phyloP scores from a whole-genome alignment of 2,888 invertebrate genomes.

The Microchrysa polita region DNA sequence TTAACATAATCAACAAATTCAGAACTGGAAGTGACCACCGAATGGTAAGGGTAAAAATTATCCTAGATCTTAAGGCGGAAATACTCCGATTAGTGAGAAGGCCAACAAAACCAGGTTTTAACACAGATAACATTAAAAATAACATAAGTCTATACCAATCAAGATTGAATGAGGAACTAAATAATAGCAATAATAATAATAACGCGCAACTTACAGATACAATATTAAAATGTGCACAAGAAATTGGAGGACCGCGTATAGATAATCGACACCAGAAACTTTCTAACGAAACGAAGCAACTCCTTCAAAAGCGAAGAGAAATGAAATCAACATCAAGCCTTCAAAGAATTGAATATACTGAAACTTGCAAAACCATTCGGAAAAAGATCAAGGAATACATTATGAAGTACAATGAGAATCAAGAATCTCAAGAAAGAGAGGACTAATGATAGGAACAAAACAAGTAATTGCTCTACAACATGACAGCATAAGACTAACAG shows the following conservation, averaged over 20 bases:
- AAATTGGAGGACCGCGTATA: not conserved
- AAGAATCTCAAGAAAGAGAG: not conserved
- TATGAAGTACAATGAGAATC: not conserved
- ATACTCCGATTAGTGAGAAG: not conserved
- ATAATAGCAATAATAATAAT: not conserved
- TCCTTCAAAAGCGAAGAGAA: not conserved
- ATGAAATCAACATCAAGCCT: not conserved
- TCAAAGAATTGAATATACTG: not conserved
- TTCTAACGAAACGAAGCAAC: not conserved
- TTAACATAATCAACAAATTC: not conserved
- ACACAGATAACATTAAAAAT: not conserved
- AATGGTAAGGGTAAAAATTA: not conserved
- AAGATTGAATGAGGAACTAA: no score
- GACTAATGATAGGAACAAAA: not conserved
- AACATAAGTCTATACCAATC: no score
- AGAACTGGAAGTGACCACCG: not conserved
- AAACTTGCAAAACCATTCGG: constrained; percentile 11
- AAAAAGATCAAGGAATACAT: not conserved
- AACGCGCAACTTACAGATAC: not conserved
- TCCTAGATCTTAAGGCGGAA: not conserved
- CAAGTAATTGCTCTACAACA: not conserved
- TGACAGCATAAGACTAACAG: not conserved
- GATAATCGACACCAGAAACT: not conserved
- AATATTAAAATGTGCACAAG: not conserved
- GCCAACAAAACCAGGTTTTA: not conserved